Conservation (phyloP, 2,888 invertebrate species). For the Meteorus colon region DNA sequence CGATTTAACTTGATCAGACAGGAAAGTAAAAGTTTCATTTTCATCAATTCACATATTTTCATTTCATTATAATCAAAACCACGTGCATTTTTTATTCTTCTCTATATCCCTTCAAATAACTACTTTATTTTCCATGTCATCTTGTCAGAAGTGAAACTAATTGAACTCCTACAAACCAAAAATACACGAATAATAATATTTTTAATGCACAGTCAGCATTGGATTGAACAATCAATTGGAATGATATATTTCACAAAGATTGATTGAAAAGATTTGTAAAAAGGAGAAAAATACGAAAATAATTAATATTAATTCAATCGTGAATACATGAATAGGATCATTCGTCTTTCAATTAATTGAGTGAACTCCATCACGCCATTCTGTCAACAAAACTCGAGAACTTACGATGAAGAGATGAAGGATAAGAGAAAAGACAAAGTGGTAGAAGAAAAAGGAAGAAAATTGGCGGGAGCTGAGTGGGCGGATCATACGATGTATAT, state of each 20-base stretch:
- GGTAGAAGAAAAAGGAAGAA: conserved; percentile 16
- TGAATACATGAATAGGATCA: not conserved
- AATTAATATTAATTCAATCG: not conserved
- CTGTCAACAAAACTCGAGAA: conserved; percentile 14
- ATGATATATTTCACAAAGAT: no score
- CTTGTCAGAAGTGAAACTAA: no score
- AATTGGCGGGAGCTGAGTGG: conserved; percentile 20
- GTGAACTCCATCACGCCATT: not conserved
- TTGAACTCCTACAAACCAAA: no score
- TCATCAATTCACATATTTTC: not conserved
- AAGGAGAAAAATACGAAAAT: no score
- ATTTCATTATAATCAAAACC: not conserved
- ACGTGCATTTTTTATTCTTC: not conserved
- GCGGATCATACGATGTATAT: not conserved
- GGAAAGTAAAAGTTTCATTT: not conserved
- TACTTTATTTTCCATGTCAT: not conserved
- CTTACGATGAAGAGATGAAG: conserved; percentile 24
- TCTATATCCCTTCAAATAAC: not conserved
- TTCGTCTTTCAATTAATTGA: conserved; percentile 2
- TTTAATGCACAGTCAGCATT: no score
- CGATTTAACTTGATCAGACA: conserved; percentile 16
- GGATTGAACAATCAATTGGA: no score
- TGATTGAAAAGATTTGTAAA: no score
- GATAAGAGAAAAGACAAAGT: conserved; percentile 14
- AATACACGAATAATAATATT: no score